Conservation (phyloP, 2,888 invertebrate genomes). For the Plusia festucae region DNA sequence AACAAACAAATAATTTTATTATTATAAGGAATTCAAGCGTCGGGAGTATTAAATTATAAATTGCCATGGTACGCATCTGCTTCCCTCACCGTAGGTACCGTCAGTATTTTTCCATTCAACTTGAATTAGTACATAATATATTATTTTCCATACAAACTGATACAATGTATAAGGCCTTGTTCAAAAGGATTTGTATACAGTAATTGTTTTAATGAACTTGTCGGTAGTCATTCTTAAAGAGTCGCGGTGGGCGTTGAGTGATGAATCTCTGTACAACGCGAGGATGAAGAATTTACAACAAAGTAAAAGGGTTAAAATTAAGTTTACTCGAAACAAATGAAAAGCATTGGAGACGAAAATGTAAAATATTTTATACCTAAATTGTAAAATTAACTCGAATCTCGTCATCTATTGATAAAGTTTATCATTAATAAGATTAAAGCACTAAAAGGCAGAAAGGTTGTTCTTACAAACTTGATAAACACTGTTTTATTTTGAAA, state of each 20-base stretch:
- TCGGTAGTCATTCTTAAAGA: slow-evolving; percentile 24
- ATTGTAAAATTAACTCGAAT: too few species aligned
- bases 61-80: neutral
- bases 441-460: too few species aligned
- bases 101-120: neutral
- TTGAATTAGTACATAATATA: slow-evolving; percentile 4
- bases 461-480: neutral
- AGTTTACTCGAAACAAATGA: neutral
- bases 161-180: slow-evolving; percentile 2
- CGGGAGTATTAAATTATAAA: too few species aligned
- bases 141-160: slow-evolving; percentile 1
- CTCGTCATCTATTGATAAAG: too few species aligned
- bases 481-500: too few species aligned
- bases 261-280: slow-evolving; percentile 31
- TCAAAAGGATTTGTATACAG: slow-evolving; percentile 5
- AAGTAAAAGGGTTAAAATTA: slow-evolving; percentile 8
- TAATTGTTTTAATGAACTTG: slow-evolving; percentile 17
- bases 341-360: neutral
- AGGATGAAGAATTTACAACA: slow-evolving; percentile 25
- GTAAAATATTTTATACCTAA: neutral
- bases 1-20: too few species aligned
- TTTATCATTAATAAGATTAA: too few species aligned
- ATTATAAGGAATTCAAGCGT: too few species aligned
- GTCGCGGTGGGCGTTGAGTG: slow-evolving; percentile 26
- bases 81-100: neutral